These are phyloP conservation scores for Girardia tigrina DNA, from an alignment of 2,888 invertebrate genomes.

Conservation along the genomic window DNA sequence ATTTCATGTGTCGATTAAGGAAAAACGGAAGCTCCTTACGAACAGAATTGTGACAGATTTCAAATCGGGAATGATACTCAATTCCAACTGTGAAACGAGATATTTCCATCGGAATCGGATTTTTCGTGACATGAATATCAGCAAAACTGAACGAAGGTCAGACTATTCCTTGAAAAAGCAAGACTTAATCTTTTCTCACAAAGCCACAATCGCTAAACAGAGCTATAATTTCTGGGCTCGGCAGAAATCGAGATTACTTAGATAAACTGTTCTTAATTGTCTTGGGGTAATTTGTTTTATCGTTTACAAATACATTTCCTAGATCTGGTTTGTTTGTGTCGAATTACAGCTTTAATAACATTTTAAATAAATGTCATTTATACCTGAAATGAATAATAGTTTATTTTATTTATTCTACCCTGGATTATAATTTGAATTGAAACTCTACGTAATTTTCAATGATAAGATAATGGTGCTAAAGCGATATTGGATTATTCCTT, in stretches of 20 bases:
- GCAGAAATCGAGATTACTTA: not conserved
- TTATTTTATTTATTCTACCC: too few species aligned
- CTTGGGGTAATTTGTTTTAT: not conserved
- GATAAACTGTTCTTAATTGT: not conserved
- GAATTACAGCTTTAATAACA: too few species aligned
- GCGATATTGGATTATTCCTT: too few species aligned
- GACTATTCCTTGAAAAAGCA: slow-evolving; percentile 1
- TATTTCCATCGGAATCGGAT: not conserved
- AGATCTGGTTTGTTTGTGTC: too few species aligned
- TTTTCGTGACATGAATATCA: not conserved
- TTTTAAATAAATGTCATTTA: too few species aligned
- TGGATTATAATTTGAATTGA: too few species aligned
- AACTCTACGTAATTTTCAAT: too few species aligned
- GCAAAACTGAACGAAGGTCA: not conserved
- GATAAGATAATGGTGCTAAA: too few species aligned
- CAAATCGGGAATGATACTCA: not conserved
- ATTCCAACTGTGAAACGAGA: slow-evolving; percentile 5
- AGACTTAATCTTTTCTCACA: not conserved
- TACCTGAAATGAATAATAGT: too few species aligned
- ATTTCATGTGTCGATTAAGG: not conserved
- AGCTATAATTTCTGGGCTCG: not conserved
- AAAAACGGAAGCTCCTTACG: slow-evolving; percentile 5
- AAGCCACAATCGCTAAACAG: not conserved
- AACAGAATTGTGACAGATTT: not conserved
- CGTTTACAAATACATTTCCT: not conserved